Percentiles rank a stretch among this genome's conserved stretches.
phyloP scores from a whole-genome alignment of 2,888 invertebrate species.

The Thereva unica region DNA sequence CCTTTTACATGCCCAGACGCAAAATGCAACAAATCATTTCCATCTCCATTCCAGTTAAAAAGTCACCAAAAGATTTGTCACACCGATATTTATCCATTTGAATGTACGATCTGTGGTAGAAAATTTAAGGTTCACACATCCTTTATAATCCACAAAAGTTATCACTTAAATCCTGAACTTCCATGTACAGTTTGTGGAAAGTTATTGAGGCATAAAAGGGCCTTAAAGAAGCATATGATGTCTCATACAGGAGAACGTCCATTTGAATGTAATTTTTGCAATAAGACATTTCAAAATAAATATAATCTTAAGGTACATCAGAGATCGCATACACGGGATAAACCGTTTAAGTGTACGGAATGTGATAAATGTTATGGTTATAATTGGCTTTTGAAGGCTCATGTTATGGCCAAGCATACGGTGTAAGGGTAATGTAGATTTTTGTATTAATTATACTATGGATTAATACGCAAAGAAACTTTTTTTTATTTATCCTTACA shows the following conservation, averaged over 20 bases:
- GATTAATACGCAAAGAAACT: not conserved
- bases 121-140: conserved; percentile 25
- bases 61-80: conserved; percentile 24
- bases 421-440: not conserved
- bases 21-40: conserved; percentile 13
- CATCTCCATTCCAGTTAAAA: conserved; percentile 8
- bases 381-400: conserved; percentile 15
- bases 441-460: too few species aligned
- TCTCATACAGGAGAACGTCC: conserved; percentile 26
- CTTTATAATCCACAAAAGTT: conserved; percentile 23
- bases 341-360: conserved; percentile 4
- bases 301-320: conserved; percentile 23
- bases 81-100: conserved; percentile 12
- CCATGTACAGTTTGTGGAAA: conserved; percentile 33
- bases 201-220: conserved; percentile 17
- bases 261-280: conserved; percentile 16
- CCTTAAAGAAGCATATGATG: conserved; percentile 16
- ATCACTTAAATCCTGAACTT: conserved; percentile 34
- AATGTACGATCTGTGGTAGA: conserved; percentile 18
- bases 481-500: not conserved
- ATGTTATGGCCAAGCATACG: not conserved
- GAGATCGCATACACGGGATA: conserved; percentile 29
- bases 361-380: conserved; percentile 19
- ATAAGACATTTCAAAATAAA: conserved; percentile 25
- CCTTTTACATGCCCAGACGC: conserved; percentile 9